These are phyloP conservation scores for Aphaenogaster floridana DNA, from an alignment of 1,140 invertebrate genomes.

Conservation along the genomic window DNA sequence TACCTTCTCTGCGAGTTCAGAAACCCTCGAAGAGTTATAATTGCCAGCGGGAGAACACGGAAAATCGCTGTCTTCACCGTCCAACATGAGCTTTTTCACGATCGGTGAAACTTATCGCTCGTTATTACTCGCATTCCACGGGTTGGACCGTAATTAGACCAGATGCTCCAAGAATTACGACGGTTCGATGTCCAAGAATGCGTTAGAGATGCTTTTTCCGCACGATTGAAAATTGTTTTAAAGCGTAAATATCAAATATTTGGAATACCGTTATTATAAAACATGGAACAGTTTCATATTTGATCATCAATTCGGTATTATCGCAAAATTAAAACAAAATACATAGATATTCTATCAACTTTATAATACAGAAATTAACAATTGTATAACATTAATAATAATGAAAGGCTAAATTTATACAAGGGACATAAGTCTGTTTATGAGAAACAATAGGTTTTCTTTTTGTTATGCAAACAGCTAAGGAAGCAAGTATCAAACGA, in stretches of 20 bases:
- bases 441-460: not conserved
- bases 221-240: not conserved
- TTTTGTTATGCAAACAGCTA: not conserved
- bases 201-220: conserved; percentile 21
- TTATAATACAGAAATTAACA: not conserved
- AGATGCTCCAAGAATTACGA: conserved; percentile 50
- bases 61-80: conserved; percentile 55
- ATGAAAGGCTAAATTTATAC: not conserved
- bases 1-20: conserved; percentile 52
- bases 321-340: not conserved
- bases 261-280: not conserved
- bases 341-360: not conserved
- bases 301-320: not conserved
- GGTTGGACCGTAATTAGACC: conserved; percentile 49
- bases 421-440: not conserved
- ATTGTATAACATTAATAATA: conserved; percentile 3
- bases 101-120: conserved; percentile 62
- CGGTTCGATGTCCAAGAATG: conserved; percentile 43
- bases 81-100: conserved; percentile 63
- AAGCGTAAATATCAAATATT: conserved; percentile 19
- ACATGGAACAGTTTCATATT: not conserved
- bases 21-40: conserved; percentile 67
- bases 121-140: conserved; percentile 48
- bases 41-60: conserved; percentile 53
- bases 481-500: not conserved